Evolutionary conservation across 2,113 vertebrate species (phyloP).

Genomic region (Eulemur macaco): DNA sequence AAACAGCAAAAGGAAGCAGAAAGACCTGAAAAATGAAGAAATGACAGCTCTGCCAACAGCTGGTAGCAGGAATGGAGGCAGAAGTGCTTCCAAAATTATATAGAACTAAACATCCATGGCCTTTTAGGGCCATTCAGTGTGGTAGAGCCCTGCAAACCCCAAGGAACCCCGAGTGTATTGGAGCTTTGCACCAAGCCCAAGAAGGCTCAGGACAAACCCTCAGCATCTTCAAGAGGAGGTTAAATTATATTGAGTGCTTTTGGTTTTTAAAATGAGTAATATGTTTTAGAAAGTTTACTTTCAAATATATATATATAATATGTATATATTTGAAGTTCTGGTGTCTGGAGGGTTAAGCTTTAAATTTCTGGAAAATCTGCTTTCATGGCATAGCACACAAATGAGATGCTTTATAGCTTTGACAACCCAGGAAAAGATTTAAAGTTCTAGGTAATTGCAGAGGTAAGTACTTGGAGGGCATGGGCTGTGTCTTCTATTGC

Average conservation of each 20-base stretch:
- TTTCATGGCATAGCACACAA: neutral
- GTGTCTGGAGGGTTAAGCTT: neutral
- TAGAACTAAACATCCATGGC: neutral
- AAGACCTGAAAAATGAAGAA: neutral
- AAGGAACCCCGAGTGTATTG: neutral
- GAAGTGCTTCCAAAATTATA: neutral
- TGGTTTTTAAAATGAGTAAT: neutral
- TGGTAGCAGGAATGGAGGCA: neutral
- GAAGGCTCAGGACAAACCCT: neutral
- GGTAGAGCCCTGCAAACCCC: neutral
- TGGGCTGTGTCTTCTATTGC: neutral
- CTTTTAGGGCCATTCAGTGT: neutral
- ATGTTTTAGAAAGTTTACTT: neutral
- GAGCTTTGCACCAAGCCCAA: neutral
- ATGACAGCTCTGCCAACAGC: neutral
- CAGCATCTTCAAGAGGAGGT: neutral
- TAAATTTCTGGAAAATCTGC: neutral
- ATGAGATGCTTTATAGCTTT: neutral
- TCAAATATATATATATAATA: neutral
- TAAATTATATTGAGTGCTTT: neutral
- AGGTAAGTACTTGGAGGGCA: neutral
- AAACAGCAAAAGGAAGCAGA: neutral
- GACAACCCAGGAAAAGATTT: neutral
- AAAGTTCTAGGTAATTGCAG: neutral
- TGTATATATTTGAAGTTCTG: neutral